These are phyloP conservation scores for Myrmecophaga tridactyla DNA, from an alignment of 2,113 vertebrate species.

Conservation along the genomic window DNA sequence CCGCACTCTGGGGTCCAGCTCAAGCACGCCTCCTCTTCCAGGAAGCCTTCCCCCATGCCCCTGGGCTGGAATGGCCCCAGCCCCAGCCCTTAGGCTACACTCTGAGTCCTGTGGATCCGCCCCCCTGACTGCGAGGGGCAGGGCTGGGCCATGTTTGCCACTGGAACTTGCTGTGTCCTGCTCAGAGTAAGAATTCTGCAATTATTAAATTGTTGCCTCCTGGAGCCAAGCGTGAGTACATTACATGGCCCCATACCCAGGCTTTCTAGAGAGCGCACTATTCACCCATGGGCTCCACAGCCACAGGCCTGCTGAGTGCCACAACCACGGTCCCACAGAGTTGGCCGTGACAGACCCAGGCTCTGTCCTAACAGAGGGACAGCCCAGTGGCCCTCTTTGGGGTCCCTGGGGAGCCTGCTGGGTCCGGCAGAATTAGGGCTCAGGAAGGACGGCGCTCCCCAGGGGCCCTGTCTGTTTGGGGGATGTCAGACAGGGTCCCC, in stretches of 20 bases:
- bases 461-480: background rate
- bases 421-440: background rate
- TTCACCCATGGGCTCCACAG: background rate
- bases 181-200: background rate
- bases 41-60: background rate
- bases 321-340: background rate
- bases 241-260: fast-evolving
- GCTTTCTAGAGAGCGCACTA: background rate
- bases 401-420: background rate
- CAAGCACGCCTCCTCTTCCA: background rate
- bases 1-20: background rate
- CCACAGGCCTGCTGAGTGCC: background rate
- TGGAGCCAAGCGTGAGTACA: background rate
- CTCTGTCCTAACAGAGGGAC: background rate
- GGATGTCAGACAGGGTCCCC: background rate
- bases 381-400: background rate
- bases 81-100: background rate
- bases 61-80: fast-evolving
- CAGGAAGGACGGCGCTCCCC: background rate
- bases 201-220: background rate
- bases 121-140: background rate
- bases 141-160: background rate
- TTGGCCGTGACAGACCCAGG: background rate
- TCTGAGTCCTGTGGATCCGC: background rate
- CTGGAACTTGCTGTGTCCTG: background rate